A percentile compares a stretch with the other conserved stretches of the same genome.
phyloP scores from a whole-genome alignment of 2,888 invertebrate species.

The Tetropium fuscum region DNA sequence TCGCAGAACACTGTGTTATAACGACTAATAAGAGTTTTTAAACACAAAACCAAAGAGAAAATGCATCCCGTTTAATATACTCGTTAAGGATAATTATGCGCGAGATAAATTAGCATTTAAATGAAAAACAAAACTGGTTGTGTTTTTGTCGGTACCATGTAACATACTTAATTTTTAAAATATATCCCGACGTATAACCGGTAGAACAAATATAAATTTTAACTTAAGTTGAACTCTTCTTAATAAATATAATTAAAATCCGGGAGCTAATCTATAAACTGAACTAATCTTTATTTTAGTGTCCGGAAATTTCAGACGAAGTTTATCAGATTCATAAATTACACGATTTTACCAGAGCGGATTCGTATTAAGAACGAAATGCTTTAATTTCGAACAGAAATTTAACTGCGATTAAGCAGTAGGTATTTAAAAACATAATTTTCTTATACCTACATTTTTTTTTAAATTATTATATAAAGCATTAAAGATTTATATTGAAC shows the following conservation, averaged over 20 bases:
- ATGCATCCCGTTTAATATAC: conserved; percentile 34
- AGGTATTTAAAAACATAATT: too few relatives aligned
- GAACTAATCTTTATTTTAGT: conserved; percentile 28
- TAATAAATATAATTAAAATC: conserved; percentile 49
- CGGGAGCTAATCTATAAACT: conserved; percentile 43
- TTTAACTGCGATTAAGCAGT: too few relatives aligned
- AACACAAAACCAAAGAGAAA: conserved; percentile 26
- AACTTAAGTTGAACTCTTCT: conserved; percentile 43
- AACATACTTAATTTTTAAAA: conserved; percentile 50
- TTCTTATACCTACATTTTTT: too few relatives aligned
- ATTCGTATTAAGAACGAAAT: too few relatives aligned
- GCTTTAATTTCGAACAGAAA: too few relatives aligned
- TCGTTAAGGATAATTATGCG: conserved; percentile 44
- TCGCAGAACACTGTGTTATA: conserved; percentile 8
- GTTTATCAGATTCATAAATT: conserved; percentile 14
- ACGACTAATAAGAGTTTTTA: conserved; percentile 9
- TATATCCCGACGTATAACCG: conserved; percentile 40
- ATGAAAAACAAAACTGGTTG: conserved; percentile 47
- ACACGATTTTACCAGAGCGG: neutral
- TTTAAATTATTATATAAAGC: too few relatives aligned
- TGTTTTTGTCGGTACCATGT: conserved; percentile 45
- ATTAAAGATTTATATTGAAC: too few relatives aligned
- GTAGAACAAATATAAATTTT: conserved; percentile 50
- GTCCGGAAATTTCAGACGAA: neutral
- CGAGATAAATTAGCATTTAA: conserved; percentile 51